phyloP scores from a whole-genome alignment of 2,888 invertebrate species.

The Folsomia manolachei region DNA sequence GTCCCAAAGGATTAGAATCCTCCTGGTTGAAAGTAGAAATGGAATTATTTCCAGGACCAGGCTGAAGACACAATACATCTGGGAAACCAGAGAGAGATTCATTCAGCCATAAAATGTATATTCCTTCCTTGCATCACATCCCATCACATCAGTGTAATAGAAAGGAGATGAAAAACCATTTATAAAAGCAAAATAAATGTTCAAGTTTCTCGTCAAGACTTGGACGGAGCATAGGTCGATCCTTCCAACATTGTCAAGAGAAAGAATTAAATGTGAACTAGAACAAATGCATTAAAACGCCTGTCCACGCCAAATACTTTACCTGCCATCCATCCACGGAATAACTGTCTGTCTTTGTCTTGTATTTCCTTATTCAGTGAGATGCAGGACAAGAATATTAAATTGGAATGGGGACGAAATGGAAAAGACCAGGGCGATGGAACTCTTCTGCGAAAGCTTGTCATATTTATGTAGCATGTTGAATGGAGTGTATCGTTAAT shows the following conservation, averaged over 20 bases:
- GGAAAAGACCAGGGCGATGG: too few species aligned
- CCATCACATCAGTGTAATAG: too few species aligned
- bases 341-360: slow-evolving; percentile 12
- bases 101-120: slow-evolving; percentile 40
- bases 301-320: slow-evolving; percentile 5
- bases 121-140: too few species aligned
- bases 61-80: too few species aligned
- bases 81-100: slow-evolving; percentile 17
- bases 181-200: too few species aligned
- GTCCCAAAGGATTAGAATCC: slow-evolving; percentile 41
- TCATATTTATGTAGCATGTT: slow-evolving; percentile 11
- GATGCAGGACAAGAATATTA: slow-evolving; percentile 11
- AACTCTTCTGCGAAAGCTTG: slow-evolving; percentile 15
- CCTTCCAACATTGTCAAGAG: too few species aligned
- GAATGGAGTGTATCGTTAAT: slow-evolving; percentile 48
- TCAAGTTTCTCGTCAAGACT: too few species aligned
- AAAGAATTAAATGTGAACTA: slow-evolving; percentile 2
- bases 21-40: slow-evolving; percentile 26
- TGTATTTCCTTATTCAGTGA: not conserved
- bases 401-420: not conserved
- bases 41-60: slow-evolving; percentile 33
- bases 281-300: slow-evolving; percentile 2
- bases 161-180: too few species aligned
- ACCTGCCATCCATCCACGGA: too few species aligned
- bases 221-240: too few species aligned